Base-by-base conservation (phyloP, 1,140 invertebrate genomes). In the Temnothorax nylanderi region DNA sequence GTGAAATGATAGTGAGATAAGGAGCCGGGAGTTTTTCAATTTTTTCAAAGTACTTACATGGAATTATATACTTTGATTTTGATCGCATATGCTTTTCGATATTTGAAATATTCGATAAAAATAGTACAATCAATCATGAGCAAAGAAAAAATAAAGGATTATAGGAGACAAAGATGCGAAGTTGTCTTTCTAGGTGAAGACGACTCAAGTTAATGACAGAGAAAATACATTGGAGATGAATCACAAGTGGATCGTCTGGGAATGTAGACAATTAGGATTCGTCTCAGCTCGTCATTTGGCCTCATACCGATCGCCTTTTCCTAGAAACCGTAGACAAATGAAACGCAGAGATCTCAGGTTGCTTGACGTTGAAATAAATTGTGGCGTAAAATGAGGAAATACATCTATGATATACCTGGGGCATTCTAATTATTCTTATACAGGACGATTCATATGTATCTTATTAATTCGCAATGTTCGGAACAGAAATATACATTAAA, bases 331-430 rank as follows among this genome's bases (percentile, higher is more conserved):
- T 6, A 67, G 34, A 81, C 65, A n/a, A 71, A 44, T 81, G 37
- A 56, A 34, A 56, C n/a, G 21, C 21, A 41, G 18, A 71, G 34
- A 56, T 72, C 18, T 32, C 49, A 41, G 41, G n/a, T 32, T 54
- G n/a, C 37, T 18, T 71, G 78, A 81, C 65, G 49, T 71, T 56
- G 21, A 56, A 81, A 81, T 81, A 56, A 81, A 72, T 71, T 56
- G 21, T 41, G 16, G 16, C 78, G 6, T 37, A 49, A 58, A 67
- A 18, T 26, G 32, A 2, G 47, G 65, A 81, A 81, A 72, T 72
- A 81, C 71, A 41, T 69, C 65, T 81, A 16, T 32, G 18, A 34
- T 37, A 34, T 21, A 26, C n/a, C 13, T n/a, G 13, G 26, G 11
- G 26, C 58, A 34, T 80, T 80, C 62, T 51, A 67, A 51, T 67